Evolutionary conservation across 2,888 invertebrate species (phyloP), one percentile per base, ranked within the genome.

Genomic region (Stenoptilia bipunctidactyla): DNA sequence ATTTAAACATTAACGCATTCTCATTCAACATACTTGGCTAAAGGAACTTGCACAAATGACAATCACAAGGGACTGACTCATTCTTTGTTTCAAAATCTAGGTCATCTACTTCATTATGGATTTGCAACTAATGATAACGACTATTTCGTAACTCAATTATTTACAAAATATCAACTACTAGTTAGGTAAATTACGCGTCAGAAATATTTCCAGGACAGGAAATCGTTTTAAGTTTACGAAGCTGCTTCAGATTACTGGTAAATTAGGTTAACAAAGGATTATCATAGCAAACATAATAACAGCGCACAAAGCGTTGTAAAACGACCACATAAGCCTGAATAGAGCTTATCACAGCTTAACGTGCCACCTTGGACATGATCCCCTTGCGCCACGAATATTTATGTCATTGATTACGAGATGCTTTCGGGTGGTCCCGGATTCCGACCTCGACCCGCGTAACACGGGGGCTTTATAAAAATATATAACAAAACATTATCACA

Each of bases 371-470:
- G 49, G 56, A 53, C 65, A 65, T 73, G 66, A 77, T 75, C 73
- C 64, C 47, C 56, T 76, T 79, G 66, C 75, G 71, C 68, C 72
- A 73, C 56, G 45, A 53, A 63, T 69, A 73, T 79, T 80, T 75
- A 79, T 60, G 69, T 66, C 65, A 60, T 58, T 55, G 62, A 62
- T 59, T 62, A 61, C 55, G 49, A 48, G 50, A 53, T 41, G 43
- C 60, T 55, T 66, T 65, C 67, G 66, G 80, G 79, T 79, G 77
- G 80, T 76, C 79, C 55, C 43, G 43, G 43, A 12, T 36, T n/a
- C 15, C 15, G 12, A 25, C 33, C 34, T 27, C 1, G 30, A n/a
- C 34, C 6, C 27, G 13, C 34, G 20, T 27, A 36, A 36, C 34
- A 20, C 37, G 30, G 37, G 15, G 20, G 35, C 15, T 20, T 34